Base-by-base conservation (phyloP, 1,140 invertebrate species). In the Drosophila bocqueti region DNA sequence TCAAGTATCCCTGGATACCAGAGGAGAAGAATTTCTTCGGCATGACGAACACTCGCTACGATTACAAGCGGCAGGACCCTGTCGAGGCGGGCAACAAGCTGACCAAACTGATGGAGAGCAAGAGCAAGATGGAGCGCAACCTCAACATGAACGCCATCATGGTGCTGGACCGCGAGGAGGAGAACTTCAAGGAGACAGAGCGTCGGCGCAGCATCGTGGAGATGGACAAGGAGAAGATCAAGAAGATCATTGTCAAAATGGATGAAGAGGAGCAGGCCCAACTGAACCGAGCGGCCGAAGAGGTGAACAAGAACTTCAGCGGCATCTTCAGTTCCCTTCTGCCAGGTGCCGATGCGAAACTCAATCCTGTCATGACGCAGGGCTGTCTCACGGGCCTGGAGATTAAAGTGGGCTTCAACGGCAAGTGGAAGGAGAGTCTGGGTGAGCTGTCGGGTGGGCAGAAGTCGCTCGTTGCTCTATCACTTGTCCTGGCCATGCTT, bases 381-480 rank as follows among this genome's bases (percentile, higher is more conserved):
- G 94, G 95, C 59, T 95, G 95, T 10, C 95, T 98, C 5, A 93
- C 97, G 0, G 98, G 98, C 16, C 94, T 99, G 2, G 98, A 99
- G 94, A 96, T 99, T 11, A 97, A 97, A 93, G 97, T 99, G 21
- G 97, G 96, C 2, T 98, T 99, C 93, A 98, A 98, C 80, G 96
- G 96, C 58, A 95, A 97, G 1, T 99, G 98, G 98, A 99, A 99
- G 93, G 98, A 99, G 76, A 98, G 97, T 13, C 94, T 99, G 31
- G 96, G 96, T 62, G 99, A 99, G 94, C 94, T 99, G 52, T 99
- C 98, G 66, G 99, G 99, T 62, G 99, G 99, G 2, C 98, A 99
- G 94, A 95, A 98, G 79, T 99, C 99, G 4, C 94, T 99, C 21
- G 98, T 99, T 29, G 99, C 99, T 2, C 94, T 99, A 26, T 99